phyloP scores from a whole-genome alignment of 2,113 vertebrate species.

The Campylomormyrus tamandua region DNA sequence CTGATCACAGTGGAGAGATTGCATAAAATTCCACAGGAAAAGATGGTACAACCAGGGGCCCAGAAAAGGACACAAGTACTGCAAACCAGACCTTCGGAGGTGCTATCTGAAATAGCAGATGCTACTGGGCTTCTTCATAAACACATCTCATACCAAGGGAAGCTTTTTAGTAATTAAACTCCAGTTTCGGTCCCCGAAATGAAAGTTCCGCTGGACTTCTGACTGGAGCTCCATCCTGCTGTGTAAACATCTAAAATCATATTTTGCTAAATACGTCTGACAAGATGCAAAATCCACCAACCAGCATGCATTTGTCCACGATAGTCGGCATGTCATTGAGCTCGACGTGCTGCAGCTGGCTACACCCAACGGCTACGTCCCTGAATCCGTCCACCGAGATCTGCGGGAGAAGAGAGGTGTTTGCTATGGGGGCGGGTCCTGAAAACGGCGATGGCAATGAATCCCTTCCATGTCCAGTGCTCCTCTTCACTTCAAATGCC shows the following conservation, averaged over 20 bases:
- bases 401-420: neutral
- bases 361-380: conserved; percentile 62
- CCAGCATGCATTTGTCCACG: conserved; percentile 66
- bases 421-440: neutral
- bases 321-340: conserved; percentile 72
- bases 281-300: conserved; percentile 29
- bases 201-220: neutral
- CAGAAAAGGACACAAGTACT: neutral
- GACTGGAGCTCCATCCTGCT: neutral
- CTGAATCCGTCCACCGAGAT: conserved; percentile 60
- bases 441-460: neutral
- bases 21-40: neutral
- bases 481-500: neutral
- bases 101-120: neutral
- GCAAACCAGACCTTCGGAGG: neutral
- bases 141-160: neutral
- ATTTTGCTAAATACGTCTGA: neutral
- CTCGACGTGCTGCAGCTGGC: conserved; percentile 59
- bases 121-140: neutral
- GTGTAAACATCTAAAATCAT: neutral
- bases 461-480: neutral
- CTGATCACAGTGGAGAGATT: neutral
- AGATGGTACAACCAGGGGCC: neutral
- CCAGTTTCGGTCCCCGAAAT: neutral
- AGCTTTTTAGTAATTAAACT: neutral